Evolutionary conservation across 2,888 invertebrate species (phyloP), one percentile per base, ranked within the genome.

Genomic region (Netelia virgata): DNA sequence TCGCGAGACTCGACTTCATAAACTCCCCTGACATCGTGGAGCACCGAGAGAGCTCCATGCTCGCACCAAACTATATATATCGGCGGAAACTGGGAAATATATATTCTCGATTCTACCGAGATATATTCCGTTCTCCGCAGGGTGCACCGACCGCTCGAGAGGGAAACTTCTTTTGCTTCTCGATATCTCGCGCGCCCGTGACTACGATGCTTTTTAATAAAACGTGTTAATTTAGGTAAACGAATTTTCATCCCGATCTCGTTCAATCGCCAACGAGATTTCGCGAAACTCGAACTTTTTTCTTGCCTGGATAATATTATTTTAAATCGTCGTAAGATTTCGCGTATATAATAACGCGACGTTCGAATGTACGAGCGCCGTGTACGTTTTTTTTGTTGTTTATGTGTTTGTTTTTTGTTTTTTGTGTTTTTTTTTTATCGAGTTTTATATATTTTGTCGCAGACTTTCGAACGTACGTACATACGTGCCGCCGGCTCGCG

Each of bases 391-490:
- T 28, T 28, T 28, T 28, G 28, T 28, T 6, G 0, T 6, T 20
- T 57, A 3, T 1, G 23, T 1, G 1, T 23, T 47, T 47, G 1
- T 47, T 47, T 47, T 8, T 11, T 47, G 3, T 55, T 16, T 55
- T 1, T 16, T 16, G 5, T 16, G 1, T 6, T 57, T 57, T 57
- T 16, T 57, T 57, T 57, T 18, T n/a, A 55, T 3, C 3, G 3
- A 1, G 3, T 57, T 18, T 18, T 20, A 6, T 16, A 64, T 43
- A 64, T 2, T 64, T 64, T 43, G 16, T 41, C 50, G 5, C 53
- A 57, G n/a, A 79, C 79, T 82, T 87, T 86, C 77, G 74, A 86
- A 77, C 80, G 74, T 63, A 83, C 36, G 82, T 70, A 82, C 80
- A 6, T 9, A 11, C n/a, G 47, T 47, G 47, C 47, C 14, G 10